Base-by-base conservation (phyloP, 2,797 vertebrate species). In the Galaxias olidus region DNA sequence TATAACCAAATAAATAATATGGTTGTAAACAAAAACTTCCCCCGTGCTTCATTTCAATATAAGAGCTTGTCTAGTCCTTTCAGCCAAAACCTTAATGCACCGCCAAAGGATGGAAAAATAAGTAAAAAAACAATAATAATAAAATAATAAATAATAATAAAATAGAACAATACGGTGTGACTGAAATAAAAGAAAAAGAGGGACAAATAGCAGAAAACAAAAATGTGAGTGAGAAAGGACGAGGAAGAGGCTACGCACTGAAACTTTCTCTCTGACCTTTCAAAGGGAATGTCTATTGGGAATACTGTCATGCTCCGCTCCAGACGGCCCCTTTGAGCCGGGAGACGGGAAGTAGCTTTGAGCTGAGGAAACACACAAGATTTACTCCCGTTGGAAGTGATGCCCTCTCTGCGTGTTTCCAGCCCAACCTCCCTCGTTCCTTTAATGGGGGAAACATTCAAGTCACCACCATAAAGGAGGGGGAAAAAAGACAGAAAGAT, bases 311-410 rank as follows among this genome's bases (percentile, higher is more conserved):
- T 64, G 80, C 79, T 67, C 70, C 40, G 14, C 65, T 72, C 71
- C 75, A 61, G 73, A 78, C 77, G 71, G 73, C 80, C 76, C 73
- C 79, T 72, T 43, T 68, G 68, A 59, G 62, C 76, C 74, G 73
- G 73, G 17, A 47, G 0, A 60, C n/a, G 72, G 46, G 76, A 78
- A 79, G 76, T 73, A 70, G 59, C 84, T 85, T 86, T 85, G 84
- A 83, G 83, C 81, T 30, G 30, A 30, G 69, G 78, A 72, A 67
- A 63, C 71, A 80, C 63, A 77, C 77, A 80, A 80, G 75, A 79
- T 66, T 75, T 67, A 40, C 17, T 74, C 65, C 72, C 75, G 81
- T 88, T 86, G 84, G 79, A 84, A 82, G 75, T 75, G 80, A 74
- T 61, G 73, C 79, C 70, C 77, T 79, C 47, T 44, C 67, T 69